Evolutionary conservation across 2,113 vertebrate species (phyloP), one percentile per base, ranked within the genome.

Genomic region (Ellobius talpinus): DNA sequence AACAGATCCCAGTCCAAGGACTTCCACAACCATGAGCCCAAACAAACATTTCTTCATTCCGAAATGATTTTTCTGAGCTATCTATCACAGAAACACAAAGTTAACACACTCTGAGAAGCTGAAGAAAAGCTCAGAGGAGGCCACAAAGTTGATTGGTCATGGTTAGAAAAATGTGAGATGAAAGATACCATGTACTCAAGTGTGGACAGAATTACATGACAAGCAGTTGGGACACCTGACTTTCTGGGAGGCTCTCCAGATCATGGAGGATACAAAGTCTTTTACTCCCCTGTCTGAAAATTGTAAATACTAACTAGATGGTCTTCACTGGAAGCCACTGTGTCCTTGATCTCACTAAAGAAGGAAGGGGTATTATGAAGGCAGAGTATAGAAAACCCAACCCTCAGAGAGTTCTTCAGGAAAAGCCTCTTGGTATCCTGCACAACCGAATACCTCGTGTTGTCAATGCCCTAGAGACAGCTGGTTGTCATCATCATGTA

Each of bases 161-260:
- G 39, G 26, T 31, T 29, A 78, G 52, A 91, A 79, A 23, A 26
- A 45, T 5, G 29, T 72, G 6, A 0, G 12, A 61, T 23, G 23
- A 29, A 74, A 70, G 33, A 58, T 6, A 19, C 23, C 72, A 2
- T 9, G 36, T 39, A 36, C 4, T 61, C n/a, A 61, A 2, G 45
- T 21, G 24, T 36, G 33, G n/a, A 47, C 29, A 90, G 29, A 50
- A 7, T 33, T 55, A n/a, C 12, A 9, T 19, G 68, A 63, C 45
- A 79, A 26, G 7, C 4, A 2, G 58, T 11, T 3, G 10, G 8
- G 2, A 11, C 9, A 47, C 1, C n/a, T 45, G 52, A 31, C 13
- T 21, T n/a, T 33, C 55, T 52, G 42, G 63, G 66, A 10, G 76
- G 36, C 65, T 86, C 89, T 74, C 42, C 0, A 10, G 45, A 70